Evolutionary conservation across 2,888 invertebrate genomes (phyloP).

Genomic region (Dasysyrphus tricinctus): DNA sequence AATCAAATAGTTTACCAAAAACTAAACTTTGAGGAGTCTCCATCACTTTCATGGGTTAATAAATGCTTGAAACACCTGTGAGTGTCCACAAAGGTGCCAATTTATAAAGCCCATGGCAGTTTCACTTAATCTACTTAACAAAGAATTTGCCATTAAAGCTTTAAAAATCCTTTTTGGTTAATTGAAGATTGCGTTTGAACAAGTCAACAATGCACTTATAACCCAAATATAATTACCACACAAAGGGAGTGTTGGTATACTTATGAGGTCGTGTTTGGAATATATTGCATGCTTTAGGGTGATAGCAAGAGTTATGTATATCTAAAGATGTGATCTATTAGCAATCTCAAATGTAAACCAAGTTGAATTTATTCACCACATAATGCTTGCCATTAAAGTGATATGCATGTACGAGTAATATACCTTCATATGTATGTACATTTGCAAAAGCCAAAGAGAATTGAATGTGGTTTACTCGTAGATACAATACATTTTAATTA

Average conservation of each 20-base stretch:
- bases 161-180: background rate
- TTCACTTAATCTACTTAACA: too few relatives aligned
- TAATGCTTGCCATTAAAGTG: background rate
- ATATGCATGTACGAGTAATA: background rate
- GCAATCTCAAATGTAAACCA: background rate
- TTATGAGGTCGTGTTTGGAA: too few relatives aligned
- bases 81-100: too few relatives aligned
- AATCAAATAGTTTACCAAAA: too few relatives aligned
- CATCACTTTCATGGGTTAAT: too few relatives aligned
- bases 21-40: too few relatives aligned
- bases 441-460: background rate
- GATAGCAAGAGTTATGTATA: background rate
- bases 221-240: background rate
- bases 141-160: background rate
- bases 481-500: background rate
- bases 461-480: background rate
- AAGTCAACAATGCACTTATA: background rate
- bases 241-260: background rate
- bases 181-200: slow-evolving; percentile 4
- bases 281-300: background rate
- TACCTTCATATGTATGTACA: too few relatives aligned
- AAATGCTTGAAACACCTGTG: too few relatives aligned
- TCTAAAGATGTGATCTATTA: background rate
- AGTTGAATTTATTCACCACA: background rate
- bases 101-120: too few relatives aligned